phyloP scores from a whole-genome alignment of 2,888 invertebrate species.

The Caenorhabditis zanzibari region DNA sequence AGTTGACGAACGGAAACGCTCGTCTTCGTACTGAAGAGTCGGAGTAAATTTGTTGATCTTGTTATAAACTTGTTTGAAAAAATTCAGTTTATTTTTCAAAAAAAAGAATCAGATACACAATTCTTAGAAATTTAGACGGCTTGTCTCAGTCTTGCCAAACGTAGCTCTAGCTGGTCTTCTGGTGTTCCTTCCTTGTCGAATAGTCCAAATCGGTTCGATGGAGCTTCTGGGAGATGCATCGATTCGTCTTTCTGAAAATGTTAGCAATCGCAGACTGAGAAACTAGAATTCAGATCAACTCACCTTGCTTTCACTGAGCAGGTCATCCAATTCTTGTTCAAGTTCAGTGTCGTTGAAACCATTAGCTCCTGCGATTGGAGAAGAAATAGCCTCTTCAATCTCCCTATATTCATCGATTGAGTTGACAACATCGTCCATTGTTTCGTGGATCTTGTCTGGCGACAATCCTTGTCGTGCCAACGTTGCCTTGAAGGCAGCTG shows the following conservation, averaged over 20 bases:
- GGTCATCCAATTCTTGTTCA: constrained; percentile 67
- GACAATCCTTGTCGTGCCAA: constrained; percentile 79
- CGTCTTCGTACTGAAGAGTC: constrained; percentile 98
- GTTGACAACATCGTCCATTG: constrained; percentile 80
- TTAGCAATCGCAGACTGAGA: too few species aligned
- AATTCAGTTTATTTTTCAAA: constrained; percentile 77
- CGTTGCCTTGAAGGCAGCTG: constrained; percentile 79
- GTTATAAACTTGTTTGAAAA: constrained; percentile 75
- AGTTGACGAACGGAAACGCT: constrained; percentile 96
- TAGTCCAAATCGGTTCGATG: constrained; percentile 58
- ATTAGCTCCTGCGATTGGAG: constrained; percentile 35
- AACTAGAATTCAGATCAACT: too few species aligned
- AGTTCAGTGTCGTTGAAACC: constrained; percentile 60
- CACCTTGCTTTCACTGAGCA: constrained; percentile 64
- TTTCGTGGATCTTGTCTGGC: constrained; percentile 80
- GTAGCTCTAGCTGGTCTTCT: constrained; percentile 51
- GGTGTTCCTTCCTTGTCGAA: constrained; percentile 54
- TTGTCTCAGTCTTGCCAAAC: constrained; percentile 59
- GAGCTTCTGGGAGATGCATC: constrained; percentile 62
- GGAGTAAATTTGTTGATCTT: constrained; percentile 88
- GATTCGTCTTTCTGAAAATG: constrained; percentile 61
- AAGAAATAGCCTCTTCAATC: constrained; percentile 78
- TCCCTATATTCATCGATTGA: constrained; percentile 79
- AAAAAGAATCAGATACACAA: not conserved
- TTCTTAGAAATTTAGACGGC: constrained; percentile 24